Conservation (phyloP, 2,797 vertebrate genomes). For the Kryptopterus vitreolus region DNA sequence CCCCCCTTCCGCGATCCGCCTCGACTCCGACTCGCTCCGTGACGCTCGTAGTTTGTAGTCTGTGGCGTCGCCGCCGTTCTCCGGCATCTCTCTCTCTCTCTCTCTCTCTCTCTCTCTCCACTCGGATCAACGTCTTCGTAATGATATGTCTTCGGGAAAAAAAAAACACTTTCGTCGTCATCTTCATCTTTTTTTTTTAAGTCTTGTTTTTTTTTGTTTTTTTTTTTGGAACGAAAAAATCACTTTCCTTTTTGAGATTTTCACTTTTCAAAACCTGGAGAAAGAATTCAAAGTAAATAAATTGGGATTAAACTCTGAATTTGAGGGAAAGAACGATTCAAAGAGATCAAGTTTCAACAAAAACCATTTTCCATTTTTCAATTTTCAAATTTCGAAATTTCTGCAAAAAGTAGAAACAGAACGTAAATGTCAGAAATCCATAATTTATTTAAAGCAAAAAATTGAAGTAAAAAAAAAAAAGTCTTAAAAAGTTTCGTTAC, state of each 20-base stretch:
- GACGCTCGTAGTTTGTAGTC: constrained; percentile 65
- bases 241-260: constrained; percentile 73
- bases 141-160: constrained; percentile 80
- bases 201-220: constrained; percentile 65
- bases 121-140: constrained; percentile 66
- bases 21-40: constrained; percentile 64
- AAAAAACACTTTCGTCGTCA: constrained; percentile 71
- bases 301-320: constrained; percentile 14
- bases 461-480: too few species aligned
- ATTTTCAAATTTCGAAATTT: too few species aligned
- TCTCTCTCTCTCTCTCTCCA: too few species aligned
- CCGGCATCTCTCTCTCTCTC: too few species aligned
- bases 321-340: too few species aligned
- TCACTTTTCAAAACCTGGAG: constrained; percentile 77
- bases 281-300: constrained; percentile 5
- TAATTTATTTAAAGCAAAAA: too few species aligned
- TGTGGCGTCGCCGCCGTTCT: constrained; percentile 59
- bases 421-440: too few species aligned
- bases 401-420: too few species aligned
- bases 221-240: constrained; percentile 77
- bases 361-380: too few species aligned
- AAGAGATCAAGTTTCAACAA: too few species aligned
- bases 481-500: too few species aligned
- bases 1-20: constrained; percentile 56
- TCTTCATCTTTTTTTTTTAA: constrained; percentile 57